Evolutionary conservation across 1,140 invertebrate species (phyloP).

Genomic region (Hermetia illucens): DNA sequence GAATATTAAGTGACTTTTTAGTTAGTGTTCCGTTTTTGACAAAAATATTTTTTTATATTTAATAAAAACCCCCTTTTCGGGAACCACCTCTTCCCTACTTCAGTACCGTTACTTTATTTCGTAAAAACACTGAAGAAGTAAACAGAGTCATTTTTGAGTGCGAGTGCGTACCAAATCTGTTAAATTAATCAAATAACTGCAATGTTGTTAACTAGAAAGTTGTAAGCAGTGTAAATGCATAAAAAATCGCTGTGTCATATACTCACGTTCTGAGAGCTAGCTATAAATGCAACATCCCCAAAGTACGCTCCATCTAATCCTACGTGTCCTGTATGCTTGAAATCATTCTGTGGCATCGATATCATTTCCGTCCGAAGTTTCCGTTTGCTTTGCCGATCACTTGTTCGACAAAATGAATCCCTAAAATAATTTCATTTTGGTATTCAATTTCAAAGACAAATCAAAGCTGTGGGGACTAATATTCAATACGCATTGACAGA

Average conservation of each 20-base stretch:
- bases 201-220: background rate
- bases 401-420: slow-evolving; percentile 24
- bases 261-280: slow-evolving; percentile 36
- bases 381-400: slow-evolving; percentile 35
- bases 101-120: no score
- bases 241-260: no score
- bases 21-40: no score
- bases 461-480: background rate
- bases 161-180: background rate
- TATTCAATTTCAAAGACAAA: background rate
- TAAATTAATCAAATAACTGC: background rate
- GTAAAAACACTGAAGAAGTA: no score
- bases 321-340: slow-evolving; percentile 94
- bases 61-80: no score
- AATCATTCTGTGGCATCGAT: slow-evolving; percentile 87
- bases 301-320: slow-evolving; percentile 94
- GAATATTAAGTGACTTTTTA: background rate
- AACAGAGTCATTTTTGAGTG: no score
- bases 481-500: no score
- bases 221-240: background rate
- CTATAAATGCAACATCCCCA: slow-evolving; percentile 80
- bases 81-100: no score
- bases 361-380: slow-evolving; percentile 86
- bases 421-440: slow-evolving; percentile 7
- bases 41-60: no score